Evolutionary conservation across 2,113 vertebrate species (phyloP), one percentile per base, ranked within the genome.

Genomic region (Pedetes capensis): DNA sequence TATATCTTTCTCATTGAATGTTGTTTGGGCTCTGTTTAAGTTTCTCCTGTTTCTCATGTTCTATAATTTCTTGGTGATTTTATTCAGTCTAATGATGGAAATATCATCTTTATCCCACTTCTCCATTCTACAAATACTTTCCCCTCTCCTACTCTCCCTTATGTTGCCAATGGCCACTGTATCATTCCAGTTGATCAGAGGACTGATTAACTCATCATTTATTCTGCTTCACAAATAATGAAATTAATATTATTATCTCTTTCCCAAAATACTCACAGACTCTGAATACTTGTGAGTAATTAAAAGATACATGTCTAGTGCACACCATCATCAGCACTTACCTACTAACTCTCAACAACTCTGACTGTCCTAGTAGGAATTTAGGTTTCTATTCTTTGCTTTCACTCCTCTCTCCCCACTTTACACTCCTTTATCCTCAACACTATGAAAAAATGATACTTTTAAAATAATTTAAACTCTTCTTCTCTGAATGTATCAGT

Each of bases 111-210:
- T 53, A 27, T 32, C 13, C 8, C n/a, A 85, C 8, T 57, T 1
- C 34, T 7, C 16, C 7, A 9, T 12, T 2, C 8, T 17, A 17
- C 22, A 82, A 78, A 25, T 18, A 34, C n/a, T 4, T 2, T 39
- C 11, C 6, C 1, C 29, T 55, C 10, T 18, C 16, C 59, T 8
- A 13, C 0, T 0, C 8, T 27, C 69, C 5, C 5, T 5, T 25
- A 10, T 9, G 42, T 18, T 34, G 2, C 6, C 18, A n/a, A 59
- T 32, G 29, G 2, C 74, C 57, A 75, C 4, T 22, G 0, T 1
- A 49, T 34, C 8, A 66, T n/a, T 59, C 25, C 22, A 39, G 27
- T 57, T 71, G 63, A 42, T 49, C 27, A 55, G 10, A 17, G 22
- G 3, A 49, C 6, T 82, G 25, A 12, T 42, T 59, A 7, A 29